phyloP scores from a whole-genome alignment of 2,888 invertebrate species.

The Lasioglossum morio region DNA sequence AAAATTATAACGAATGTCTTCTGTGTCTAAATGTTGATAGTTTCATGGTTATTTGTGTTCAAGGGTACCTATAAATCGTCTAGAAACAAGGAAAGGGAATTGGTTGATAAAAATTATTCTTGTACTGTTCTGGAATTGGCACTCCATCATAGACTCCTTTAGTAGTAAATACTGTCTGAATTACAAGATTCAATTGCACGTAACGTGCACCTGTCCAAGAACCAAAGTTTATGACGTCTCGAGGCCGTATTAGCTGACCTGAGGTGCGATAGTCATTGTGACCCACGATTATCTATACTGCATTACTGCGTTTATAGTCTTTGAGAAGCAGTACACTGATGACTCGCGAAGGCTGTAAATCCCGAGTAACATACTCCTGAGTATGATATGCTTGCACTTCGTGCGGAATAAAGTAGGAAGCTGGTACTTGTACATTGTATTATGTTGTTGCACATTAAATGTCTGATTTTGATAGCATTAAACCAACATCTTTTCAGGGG shows the following conservation, averaged over 20 bases:
- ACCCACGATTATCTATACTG: neutral
- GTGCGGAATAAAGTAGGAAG: neutral
- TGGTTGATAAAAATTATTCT: neutral
- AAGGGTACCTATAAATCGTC: neutral
- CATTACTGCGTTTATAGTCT: neutral
- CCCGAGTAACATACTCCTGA: neutral
- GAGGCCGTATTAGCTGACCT: conserved; percentile 5
- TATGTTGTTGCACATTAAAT: neutral
- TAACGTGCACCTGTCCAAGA: neutral
- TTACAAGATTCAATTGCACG: conserved; percentile 4
- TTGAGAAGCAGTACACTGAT: neutral
- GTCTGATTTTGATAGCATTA: neutral
- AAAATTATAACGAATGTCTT: neutral
- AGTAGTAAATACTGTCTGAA: neutral
- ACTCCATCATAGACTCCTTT: neutral
- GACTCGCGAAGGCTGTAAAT: neutral
- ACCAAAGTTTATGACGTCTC: neutral
- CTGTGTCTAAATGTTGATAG: neutral
- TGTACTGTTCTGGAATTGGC: neutral
- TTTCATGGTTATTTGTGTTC: neutral
- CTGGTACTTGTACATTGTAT: neutral
- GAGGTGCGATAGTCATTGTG: neutral
- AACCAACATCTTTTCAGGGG: too few relatives aligned
- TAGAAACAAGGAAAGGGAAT: neutral
- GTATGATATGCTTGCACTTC: neutral